Percentiles rank a stretch among this genome's conserved stretches.
phyloP scores from a whole-genome alignment of 2,888 invertebrate genomes.

The Chalcosyrphus nemorum region DNA sequence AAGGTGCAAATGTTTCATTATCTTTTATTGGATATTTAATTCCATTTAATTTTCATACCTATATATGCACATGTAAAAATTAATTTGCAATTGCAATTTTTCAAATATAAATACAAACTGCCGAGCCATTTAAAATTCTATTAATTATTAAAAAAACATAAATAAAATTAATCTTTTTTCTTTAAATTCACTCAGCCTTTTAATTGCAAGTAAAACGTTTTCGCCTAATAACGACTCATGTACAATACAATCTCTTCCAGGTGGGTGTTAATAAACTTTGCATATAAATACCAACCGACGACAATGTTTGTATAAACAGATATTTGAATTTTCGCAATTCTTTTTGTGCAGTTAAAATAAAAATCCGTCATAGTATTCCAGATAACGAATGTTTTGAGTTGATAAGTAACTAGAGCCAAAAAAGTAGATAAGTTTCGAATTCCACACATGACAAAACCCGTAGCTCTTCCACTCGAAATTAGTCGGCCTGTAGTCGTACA shows the following conservation, averaged over 20 bases:
- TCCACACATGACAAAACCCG: background rate
- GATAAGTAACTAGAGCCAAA: background rate
- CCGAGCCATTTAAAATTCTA: too few relatives aligned
- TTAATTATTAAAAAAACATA: too few relatives aligned
- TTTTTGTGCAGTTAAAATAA: background rate
- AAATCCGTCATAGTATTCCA: background rate
- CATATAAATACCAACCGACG: background rate
- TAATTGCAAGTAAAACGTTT: background rate
- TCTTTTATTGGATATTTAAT: background rate
- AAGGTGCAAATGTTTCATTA: background rate
- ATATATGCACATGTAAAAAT: too few relatives aligned
- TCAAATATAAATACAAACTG: too few relatives aligned
- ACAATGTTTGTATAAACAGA: background rate
- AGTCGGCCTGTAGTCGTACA: background rate
- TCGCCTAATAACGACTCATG: background rate
- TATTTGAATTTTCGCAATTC: background rate
- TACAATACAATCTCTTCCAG: background rate
- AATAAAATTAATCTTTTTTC: too few relatives aligned
- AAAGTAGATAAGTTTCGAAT: background rate
- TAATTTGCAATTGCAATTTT: too few relatives aligned
- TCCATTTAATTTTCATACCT: background rate
- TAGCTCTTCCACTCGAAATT: background rate
- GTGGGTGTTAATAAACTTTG: background rate
- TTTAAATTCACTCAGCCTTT: background rate
- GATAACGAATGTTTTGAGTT: background rate